These are phyloP conservation scores for Cephus spinipes DNA, from an alignment of 2,888 invertebrate species.

Conservation along the genomic window DNA sequence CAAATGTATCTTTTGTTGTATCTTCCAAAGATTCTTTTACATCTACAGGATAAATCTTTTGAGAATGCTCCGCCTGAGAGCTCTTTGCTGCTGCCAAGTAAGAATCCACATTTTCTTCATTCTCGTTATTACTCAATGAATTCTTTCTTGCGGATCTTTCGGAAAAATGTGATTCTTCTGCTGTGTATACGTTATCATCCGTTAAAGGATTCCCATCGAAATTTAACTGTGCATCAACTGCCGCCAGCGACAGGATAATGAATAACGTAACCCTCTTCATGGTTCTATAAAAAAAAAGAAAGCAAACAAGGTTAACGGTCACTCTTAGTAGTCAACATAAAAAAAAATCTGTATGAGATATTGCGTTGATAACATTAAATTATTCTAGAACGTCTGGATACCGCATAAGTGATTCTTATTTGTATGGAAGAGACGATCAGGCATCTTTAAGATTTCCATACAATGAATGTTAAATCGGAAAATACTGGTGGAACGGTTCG, in stretches of 20 bases:
- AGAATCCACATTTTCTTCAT: conserved; percentile 16
- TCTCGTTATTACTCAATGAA: conserved; percentile 6
- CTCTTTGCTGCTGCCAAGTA: conserved; percentile 21
- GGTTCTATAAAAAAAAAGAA: conserved; percentile 34
- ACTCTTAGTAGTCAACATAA: background rate
- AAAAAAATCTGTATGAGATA: too few species aligned
- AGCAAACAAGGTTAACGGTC: background rate
- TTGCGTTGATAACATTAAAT: too few species aligned
- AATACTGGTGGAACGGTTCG: too few species aligned
- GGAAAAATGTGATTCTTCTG: conserved; percentile 52
- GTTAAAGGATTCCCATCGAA: conserved; percentile 60
- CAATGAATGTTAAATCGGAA: too few species aligned
- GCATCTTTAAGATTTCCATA: too few species aligned
- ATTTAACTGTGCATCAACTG: conserved; percentile 48
- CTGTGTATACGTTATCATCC: conserved; percentile 57
- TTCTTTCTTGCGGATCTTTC: conserved; percentile 37
- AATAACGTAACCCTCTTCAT: conserved; percentile 31
- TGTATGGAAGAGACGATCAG: too few species aligned
- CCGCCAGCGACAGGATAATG: background rate
- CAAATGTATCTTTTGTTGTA: background rate
- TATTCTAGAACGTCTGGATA: too few species aligned
- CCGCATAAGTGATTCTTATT: too few species aligned
- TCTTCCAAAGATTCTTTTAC: conserved; percentile 9
- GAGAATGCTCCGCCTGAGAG: conserved; percentile 23
- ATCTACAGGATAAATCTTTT: conserved; percentile 37